Evolutionary conservation across 2,888 invertebrate species (phyloP), one percentile per base, ranked within the genome.

Genomic region (Leptopilina syphax): DNA sequence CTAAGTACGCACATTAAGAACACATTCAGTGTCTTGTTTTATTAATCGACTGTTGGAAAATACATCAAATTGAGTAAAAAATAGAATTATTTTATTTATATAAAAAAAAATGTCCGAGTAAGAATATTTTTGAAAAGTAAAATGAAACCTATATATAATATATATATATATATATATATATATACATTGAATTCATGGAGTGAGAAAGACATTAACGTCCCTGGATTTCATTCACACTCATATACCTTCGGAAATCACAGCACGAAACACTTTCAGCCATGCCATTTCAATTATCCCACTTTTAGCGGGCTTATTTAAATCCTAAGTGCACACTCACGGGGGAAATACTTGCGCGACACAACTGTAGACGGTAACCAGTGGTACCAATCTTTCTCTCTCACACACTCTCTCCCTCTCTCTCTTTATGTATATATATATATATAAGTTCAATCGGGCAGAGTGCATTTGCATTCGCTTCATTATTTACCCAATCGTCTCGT

Each of bases 281-380:
- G 85, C 86, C 86, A 87, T 88, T 89, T 87, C 87, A 89, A 88
- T 89, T 88, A 89, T 88, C 89, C 86, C 88, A 88, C 88, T 88
- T 88, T 88, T 87, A 87, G 87, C 85, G 85, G 84, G 88, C 88
- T 89, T 89, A 88, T 88, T 89, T 87, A 88, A 89, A 89, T 89
- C 88, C 88, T 87, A 88, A 89, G 88, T 88, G 88, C 89, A 88
- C 81, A 86, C 86, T 86, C 86, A 82, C 86, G 77, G 54, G 66
- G 66, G 34, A 66, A 60, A 18, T 81, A 82, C 80, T 77, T 77
- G 81, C 79, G 81, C 82, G 79, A 81, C 82, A 81, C 78, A 83
- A 81, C 77, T 81, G 80, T 79, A 82, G 81, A 77, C 82, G 80
- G 81, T 76, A 81, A 82, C 80, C 80, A 80, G 79, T 79, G 81